Evolutionary conservation across 2,113 vertebrate genomes (phyloP), one percentile per base, ranked within the genome.

Genomic region (Lophotis ruficrista): DNA sequence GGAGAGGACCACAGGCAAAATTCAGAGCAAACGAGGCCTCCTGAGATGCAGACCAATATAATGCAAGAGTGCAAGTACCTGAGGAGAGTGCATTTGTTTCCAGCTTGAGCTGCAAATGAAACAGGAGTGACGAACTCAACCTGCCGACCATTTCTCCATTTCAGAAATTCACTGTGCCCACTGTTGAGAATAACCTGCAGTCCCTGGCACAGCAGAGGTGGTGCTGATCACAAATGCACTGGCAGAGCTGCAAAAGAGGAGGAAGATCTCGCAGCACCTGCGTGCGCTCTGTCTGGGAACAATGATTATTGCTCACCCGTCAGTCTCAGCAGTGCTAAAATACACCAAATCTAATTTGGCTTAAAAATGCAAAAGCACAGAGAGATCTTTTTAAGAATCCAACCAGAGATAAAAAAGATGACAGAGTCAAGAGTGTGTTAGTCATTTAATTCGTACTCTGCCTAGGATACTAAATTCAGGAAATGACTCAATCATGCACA

Each of bases 401-500:
- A 98, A 83, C 78, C 94, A 90, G 87, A 94, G 97, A 97, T 87
- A 96, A 93, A 92, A 97, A 95, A 82, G 89, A 97, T 97, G 93
- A 97, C 96, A 97, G 97, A 97, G 93, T 96, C 97, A 97, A 98
- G 97, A 89, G 61, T 83, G 75, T 68, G 89, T 98, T 98, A 97
- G 81, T 98, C 97, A 96, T 96, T 97, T 97, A 98, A 98, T 97
- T 97, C 73, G 37, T 97, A 94, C 90, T 97, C 90, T 50, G 86
- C 95, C 97, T 95, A 68, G 88, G 89, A 89, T 97, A 91, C 97
- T 98, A 98, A 98, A 98, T 97, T 98, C 98, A 98, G 97, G 96
- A 90, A 96, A 96, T 98, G 98, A 98, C 98, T 98, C 98, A 98
- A 96, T 96, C 95, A 87, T 91, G 83, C 96, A 96, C 97, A 98